phyloP scores from a whole-genome alignment of 2,113 vertebrate genomes.

The Lota lota region DNA sequence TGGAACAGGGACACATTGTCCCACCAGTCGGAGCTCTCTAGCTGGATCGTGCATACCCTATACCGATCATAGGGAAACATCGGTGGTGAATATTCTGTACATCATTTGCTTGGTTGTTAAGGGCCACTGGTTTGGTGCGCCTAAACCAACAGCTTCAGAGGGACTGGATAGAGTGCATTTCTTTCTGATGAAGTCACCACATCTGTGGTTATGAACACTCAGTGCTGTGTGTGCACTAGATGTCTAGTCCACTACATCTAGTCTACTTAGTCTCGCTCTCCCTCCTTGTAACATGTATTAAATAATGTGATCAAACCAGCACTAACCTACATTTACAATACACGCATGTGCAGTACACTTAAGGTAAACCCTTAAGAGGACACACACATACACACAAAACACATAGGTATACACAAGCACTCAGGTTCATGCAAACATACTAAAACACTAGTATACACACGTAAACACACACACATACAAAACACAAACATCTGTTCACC shows the following conservation, averaged over 20 bases:
- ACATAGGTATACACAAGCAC: too few species aligned
- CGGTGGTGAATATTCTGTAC: not conserved
- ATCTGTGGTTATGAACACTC: slow-evolving; percentile 57
- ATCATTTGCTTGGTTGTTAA: slow-evolving; percentile 8
- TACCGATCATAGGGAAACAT: not conserved
- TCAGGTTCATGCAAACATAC: too few species aligned
- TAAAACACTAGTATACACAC: too few species aligned
- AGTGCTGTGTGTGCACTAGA: slow-evolving; percentile 35
- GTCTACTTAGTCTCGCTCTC: slow-evolving; percentile 9
- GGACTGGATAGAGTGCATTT: slow-evolving; percentile 51
- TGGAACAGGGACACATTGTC: slow-evolving; percentile 17
- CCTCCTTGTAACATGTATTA: not conserved
- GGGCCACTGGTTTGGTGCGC: slow-evolving; percentile 29
- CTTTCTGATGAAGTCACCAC: slow-evolving; percentile 66
- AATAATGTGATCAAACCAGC: too few species aligned
- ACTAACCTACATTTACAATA: too few species aligned
- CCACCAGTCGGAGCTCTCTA: slow-evolving; percentile 1
- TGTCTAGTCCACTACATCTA: not conserved
- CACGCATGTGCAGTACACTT: too few species aligned
- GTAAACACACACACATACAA: too few species aligned
- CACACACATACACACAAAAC: too few species aligned
- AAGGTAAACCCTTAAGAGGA: too few species aligned
- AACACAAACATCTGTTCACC: too few species aligned
- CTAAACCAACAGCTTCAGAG: slow-evolving; percentile 40
- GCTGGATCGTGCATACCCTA: too few species aligned